phyloP scores from a whole-genome alignment of 2,797 vertebrate species.

The Galaxias olidus region DNA sequence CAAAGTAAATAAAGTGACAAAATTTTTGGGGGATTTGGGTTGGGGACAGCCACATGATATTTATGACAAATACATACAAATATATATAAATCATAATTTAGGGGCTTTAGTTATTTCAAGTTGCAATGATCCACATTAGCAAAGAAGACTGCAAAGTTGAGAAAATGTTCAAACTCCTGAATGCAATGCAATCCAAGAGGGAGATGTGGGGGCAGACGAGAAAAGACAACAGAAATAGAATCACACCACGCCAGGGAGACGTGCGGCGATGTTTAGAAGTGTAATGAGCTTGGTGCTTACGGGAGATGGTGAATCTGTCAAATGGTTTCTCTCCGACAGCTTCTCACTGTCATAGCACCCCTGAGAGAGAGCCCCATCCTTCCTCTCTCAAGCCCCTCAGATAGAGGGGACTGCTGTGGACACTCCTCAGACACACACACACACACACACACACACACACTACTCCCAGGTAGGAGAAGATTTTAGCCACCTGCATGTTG shows the following conservation, averaged over 20 bases:
- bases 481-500: conserved; percentile 62
- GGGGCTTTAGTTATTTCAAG: too few species aligned
- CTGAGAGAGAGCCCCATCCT: conserved; percentile 33
- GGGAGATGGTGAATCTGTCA: conserved; percentile 33
- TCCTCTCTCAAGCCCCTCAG: conserved; percentile 45
- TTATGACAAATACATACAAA: too few species aligned
- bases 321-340: conserved; percentile 37
- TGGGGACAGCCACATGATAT: too few species aligned
- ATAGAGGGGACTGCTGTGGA: conserved; percentile 40
- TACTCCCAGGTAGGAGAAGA: conserved; percentile 59
- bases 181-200: conserved; percentile 12
- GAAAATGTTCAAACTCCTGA: not conserved
- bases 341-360: conserved; percentile 34
- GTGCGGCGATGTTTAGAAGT: conserved; percentile 1
- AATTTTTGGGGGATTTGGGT: too few species aligned
- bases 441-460: conserved; percentile 63
- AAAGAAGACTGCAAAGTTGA: not conserved
- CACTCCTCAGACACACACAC: conserved; percentile 41
- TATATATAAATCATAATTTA: too few species aligned
- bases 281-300: conserved; percentile 19
- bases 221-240: conserved; percentile 28
- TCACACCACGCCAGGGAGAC: conserved; percentile 24
- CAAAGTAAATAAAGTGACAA: too few species aligned
- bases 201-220: conserved; percentile 27
- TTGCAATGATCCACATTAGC: too few species aligned